Evolutionary conservation across 1,140 invertebrate genomes (phyloP), one percentile per base, ranked within the genome.

Genomic region (Brachionus calyciflorus): DNA sequence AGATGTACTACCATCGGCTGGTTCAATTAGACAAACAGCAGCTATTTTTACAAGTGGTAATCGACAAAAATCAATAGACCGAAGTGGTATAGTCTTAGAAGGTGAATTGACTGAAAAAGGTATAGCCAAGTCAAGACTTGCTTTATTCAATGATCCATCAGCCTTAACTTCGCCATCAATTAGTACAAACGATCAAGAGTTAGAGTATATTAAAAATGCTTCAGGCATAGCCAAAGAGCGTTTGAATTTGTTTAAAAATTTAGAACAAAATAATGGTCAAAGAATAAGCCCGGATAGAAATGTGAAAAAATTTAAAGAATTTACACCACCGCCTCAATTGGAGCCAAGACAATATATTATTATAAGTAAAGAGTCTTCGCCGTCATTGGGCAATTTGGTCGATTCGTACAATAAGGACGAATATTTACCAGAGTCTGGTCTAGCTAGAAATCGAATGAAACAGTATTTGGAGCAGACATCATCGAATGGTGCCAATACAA

Each of bases 151-250:
- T 28, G 69, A 73, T 17, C 69, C 69, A 19, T n/a, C 41, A 2
- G 48, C 41, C 12, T 44, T 70, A 5, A 12, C 14, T 1, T 60
- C 55, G 14, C 46, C 28, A 21, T 12, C 46, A 10, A 19, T 46
- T 0, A n/a, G 12, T 17, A 26, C 68, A 3, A 21, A 41, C 26
- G 48, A 73, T 12, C 33, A 51, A 55, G 69, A 73, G 21, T 24
- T 24, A 12, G 68, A 70, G 17, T 33, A 48, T n/a, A 70, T 70
- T 24, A 70, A 70, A 21, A 70, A 53, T 19, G 41, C 41, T 2
- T 70, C 68, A 10, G 73, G 73, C 30, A 55, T 76, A 26, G 73
- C 73, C 49, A 76, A 76, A 60, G 73, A 76, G 33, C 49, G 73
- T 1, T 17, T 76, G 3, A 55, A 21, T 26, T 40, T 76, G 73